A percentile compares a stretch with the other conserved stretches of the same genome.
These are phyloP conservation scores for Holocentrus rufus DNA, from an alignment of 2,797 vertebrate genomes.

Conservation along the genomic window DNA sequence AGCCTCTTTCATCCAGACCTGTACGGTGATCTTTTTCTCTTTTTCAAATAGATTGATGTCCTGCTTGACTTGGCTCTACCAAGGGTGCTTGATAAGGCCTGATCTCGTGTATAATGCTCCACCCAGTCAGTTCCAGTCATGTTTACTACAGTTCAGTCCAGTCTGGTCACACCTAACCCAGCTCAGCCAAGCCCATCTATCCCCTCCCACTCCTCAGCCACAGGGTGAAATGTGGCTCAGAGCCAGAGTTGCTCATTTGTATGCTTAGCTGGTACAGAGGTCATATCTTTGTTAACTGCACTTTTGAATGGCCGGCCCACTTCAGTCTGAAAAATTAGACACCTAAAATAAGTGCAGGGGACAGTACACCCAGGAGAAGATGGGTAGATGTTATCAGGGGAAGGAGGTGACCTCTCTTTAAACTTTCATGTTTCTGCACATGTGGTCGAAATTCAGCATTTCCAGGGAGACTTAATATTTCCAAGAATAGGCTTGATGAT, in stretches of 20 bases:
- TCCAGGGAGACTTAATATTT: slow-evolving; percentile 52
- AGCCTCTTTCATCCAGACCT: slow-evolving; percentile 25
- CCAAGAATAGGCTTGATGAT: slow-evolving; percentile 62
- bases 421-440: slow-evolving; percentile 29
- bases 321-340: slow-evolving; percentile 51
- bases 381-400: slow-evolving; percentile 5
- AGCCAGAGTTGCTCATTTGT: slow-evolving; percentile 56
- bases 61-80: slow-evolving; percentile 36
- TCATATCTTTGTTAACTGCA: slow-evolving; percentile 58
- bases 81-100: slow-evolving; percentile 44
- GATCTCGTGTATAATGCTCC: slow-evolving; percentile 33
- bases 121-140: slow-evolving; percentile 39
- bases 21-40: slow-evolving; percentile 35
- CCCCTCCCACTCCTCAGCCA: slow-evolving; percentile 28
- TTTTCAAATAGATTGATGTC: slow-evolving; percentile 28
- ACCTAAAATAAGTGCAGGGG: slow-evolving; percentile 52
- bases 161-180: slow-evolving; percentile 38
- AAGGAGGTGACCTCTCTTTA: slow-evolving; percentile 52
- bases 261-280: slow-evolving; percentile 59
- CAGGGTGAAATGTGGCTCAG: slow-evolving; percentile 42
- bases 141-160: neutral
- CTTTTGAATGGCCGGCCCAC: slow-evolving; percentile 36
- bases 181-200: slow-evolving; percentile 27
- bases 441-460: slow-evolving; percentile 34
- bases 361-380: slow-evolving; percentile 34